A percentile compares a stretch with the other conserved stretches of the same genome.
Conservation (phyloP, 2,113 vertebrate genomes). For the Macquaria australasica region DNA sequence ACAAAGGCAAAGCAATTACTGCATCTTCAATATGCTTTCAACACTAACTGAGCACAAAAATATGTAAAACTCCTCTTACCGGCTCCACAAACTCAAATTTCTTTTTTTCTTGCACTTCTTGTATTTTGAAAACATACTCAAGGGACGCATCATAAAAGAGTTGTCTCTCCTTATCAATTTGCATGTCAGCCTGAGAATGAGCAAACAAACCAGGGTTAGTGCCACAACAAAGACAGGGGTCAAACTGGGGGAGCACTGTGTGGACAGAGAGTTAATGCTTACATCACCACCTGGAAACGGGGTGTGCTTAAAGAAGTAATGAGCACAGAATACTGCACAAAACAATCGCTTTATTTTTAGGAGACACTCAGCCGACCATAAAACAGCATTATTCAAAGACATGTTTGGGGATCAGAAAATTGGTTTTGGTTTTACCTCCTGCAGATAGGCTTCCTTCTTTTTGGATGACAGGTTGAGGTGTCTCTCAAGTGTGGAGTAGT, state of each 20-base stretch:
- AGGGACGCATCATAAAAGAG: slow-evolving; percentile 97
- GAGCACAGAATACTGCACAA: slow-evolving; percentile 16
- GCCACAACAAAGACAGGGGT: slow-evolving; percentile 19
- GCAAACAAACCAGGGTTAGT: slow-evolving; percentile 46
- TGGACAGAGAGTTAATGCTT: slow-evolving; percentile 44
- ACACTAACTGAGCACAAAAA: not conserved
- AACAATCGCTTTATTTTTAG: slow-evolving; percentile 22
- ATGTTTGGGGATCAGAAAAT: slow-evolving; percentile 25
- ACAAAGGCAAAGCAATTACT: slow-evolving; percentile 12
- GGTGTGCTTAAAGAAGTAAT: slow-evolving; percentile 9
- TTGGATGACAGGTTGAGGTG: slow-evolving; percentile 95
- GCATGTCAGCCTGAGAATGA: slow-evolving; percentile 90
- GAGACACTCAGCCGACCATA: slow-evolving; percentile 24
- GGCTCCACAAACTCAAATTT: slow-evolving; percentile 99
- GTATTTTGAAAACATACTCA: slow-evolving; percentile 98
- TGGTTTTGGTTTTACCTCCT: slow-evolving; percentile 88
- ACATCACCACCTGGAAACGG: slow-evolving; percentile 20
- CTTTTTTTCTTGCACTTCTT: slow-evolving; percentile 99
- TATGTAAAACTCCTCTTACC: slow-evolving; percentile 80
- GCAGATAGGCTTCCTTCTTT: slow-evolving; percentile 95
- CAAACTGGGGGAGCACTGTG: slow-evolving; percentile 3
- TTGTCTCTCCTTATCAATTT: slow-evolving; percentile 95
- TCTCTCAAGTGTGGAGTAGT: slow-evolving; percentile 95
- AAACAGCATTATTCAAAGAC: slow-evolving; percentile 63
- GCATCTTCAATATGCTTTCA: slow-evolving; percentile 5